phyloP scores from a whole-genome alignment of 35 echinoderm and acorn worm species.

The Eucidaris tribuloides region DNA sequence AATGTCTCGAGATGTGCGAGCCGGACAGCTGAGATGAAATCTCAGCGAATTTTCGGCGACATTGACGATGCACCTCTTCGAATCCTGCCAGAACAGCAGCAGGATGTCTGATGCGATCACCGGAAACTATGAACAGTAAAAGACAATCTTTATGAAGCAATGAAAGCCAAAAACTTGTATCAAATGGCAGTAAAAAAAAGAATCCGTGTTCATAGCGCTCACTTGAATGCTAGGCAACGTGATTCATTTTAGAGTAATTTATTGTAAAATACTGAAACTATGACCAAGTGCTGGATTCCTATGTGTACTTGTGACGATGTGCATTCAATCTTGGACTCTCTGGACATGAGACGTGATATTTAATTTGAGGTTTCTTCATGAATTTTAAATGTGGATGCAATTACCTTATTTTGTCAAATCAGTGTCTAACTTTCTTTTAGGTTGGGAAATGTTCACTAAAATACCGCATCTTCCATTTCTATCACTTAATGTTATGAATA shows the following conservation, averaged over 20 bases:
- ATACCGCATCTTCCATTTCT: too few species aligned
- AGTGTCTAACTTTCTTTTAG: too few species aligned
- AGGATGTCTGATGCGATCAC: neutral
- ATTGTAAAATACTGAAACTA: too few species aligned
- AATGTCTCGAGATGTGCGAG: slow-evolving; percentile 72
- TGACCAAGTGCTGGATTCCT: too few species aligned
- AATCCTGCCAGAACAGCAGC: neutral
- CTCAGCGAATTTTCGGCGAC: slow-evolving; percentile 69
- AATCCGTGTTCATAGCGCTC: neutral
- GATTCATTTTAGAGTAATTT: neutral
- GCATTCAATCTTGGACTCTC: too few species aligned
- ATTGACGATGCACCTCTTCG: slow-evolving; percentile 28
- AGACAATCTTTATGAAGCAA: neutral
- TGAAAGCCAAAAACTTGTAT: neutral
- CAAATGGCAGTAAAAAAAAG: neutral
- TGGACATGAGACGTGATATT: too few species aligned
- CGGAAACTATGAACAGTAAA: neutral
- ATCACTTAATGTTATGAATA: too few species aligned
- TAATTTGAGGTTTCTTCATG: too few species aligned
- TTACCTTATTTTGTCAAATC: too few species aligned
- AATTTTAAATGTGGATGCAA: too few species aligned
- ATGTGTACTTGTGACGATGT: too few species aligned
- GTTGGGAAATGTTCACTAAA: too few species aligned
- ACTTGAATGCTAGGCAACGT: neutral
- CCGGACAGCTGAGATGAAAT: slow-evolving; percentile 70